Percentiles rank a stretch among this genome's conserved stretches.
Evolutionary conservation across 2,797 vertebrate species (phyloP).

Genomic region (Rhinoraja longicauda): DNA sequence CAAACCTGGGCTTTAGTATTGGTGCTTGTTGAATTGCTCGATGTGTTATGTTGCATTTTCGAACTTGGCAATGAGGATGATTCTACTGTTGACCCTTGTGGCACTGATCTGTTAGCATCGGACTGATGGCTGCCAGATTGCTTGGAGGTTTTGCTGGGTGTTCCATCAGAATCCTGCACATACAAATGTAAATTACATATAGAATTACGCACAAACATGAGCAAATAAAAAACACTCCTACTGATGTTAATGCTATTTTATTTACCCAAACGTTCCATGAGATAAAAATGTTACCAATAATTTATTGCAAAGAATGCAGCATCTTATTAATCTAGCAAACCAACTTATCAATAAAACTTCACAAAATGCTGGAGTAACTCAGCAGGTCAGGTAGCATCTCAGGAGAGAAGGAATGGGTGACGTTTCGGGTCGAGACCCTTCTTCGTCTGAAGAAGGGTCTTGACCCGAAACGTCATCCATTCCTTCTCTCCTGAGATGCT

Average conservation of each 20-base stretch:
- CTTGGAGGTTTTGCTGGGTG: constrained; percentile 89
- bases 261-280: neutral
- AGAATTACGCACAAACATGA: neutral
- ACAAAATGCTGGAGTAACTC: too few species aligned
- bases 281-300: neutral
- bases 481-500: too few species aligned
- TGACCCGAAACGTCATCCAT: too few species aligned
- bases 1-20: constrained; percentile 86
- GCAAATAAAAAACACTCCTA: neutral
- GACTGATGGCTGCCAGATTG: constrained; percentile 73
- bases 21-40: constrained; percentile 66
- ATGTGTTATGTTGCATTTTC: constrained; percentile 71
- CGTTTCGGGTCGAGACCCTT: too few species aligned
- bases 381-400: too few species aligned
- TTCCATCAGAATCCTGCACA: constrained; percentile 85
- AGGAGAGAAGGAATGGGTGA: too few species aligned
- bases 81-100: constrained; percentile 67
- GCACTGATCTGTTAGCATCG: constrained; percentile 60
- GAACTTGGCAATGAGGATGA: constrained; percentile 54
- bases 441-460: too few species aligned
- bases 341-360: neutral
- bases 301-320: neutral
- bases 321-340: neutral
- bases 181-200: constrained; percentile 13
- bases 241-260: neutral